Conservation (phyloP, 2,113 vertebrate species). For the Pelecanoides urinatrix region DNA sequence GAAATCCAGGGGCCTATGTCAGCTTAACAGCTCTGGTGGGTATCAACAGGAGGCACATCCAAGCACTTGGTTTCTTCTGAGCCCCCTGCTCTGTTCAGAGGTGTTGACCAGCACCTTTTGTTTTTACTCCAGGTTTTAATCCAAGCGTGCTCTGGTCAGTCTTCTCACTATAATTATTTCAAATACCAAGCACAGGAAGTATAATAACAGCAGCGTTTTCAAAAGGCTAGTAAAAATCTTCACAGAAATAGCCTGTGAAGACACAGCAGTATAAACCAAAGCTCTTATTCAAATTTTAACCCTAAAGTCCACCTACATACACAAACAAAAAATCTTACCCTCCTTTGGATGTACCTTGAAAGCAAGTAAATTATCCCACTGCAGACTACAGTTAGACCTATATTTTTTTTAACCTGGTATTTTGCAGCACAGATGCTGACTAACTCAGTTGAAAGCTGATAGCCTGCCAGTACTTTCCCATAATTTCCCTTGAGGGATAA, state of each 20-base stretch:
- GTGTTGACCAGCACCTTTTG: background rate
- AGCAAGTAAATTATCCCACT: background rate
- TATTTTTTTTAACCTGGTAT: background rate
- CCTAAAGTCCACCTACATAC: background rate
- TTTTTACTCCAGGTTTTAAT: background rate
- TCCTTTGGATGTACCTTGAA: background rate
- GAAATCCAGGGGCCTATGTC: background rate
- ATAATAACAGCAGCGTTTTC: background rate
- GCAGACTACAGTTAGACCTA: background rate
- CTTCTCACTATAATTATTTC: background rate
- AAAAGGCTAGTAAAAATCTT: background rate
- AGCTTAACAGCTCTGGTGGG: background rate
- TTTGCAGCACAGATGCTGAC: background rate
- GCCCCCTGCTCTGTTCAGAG: background rate
- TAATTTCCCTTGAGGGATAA: conserved; percentile 54
- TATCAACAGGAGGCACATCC: background rate
- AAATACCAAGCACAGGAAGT: background rate
- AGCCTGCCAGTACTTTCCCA: background rate
- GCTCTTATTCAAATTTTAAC: background rate
- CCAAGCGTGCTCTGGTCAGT: background rate
- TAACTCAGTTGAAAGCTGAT: conserved; percentile 24
- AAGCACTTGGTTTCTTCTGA: background rate
- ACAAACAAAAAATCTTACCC: background rate
- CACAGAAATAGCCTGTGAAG: background rate
- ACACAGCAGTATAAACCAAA: background rate